These are phyloP conservation scores for Liposcelis brunnea DNA, from an alignment of 2,888 invertebrate genomes.

Conservation along the genomic window DNA sequence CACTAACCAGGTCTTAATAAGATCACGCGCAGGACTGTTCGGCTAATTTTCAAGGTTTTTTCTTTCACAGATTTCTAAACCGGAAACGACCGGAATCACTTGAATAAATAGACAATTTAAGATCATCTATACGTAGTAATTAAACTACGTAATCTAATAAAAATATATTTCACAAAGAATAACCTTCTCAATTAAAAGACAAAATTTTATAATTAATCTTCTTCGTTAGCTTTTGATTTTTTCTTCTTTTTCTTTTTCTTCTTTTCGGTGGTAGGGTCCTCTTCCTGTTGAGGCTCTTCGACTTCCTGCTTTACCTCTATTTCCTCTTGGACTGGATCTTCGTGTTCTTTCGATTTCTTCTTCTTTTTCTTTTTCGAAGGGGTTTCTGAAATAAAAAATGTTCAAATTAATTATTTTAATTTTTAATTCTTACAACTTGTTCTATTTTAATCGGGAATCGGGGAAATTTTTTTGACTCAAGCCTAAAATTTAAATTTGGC, in stretches of 20 bases:
- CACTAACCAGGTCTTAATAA: no score
- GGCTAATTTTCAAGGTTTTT: no score
- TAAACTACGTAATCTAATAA: neutral
- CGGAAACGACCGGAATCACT: no score
- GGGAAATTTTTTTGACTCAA: no score
- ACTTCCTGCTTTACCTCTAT: constrained; percentile 20
- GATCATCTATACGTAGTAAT: neutral
- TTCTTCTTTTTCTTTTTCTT: constrained; percentile 39
- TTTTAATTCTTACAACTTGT: no score
- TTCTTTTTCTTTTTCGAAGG: constrained; percentile 14
- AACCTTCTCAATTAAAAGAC: neutral
- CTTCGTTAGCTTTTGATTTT: constrained; percentile 11
- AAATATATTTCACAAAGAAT: neutral
- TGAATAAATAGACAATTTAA: no score
- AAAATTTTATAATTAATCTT: neutral
- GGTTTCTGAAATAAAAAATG: neutral
- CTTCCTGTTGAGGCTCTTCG: constrained; percentile 21
- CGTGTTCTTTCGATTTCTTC: constrained; percentile 17
- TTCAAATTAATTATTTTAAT: no score
- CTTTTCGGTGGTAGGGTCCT: constrained; percentile 29
- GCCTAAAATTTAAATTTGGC: no score
- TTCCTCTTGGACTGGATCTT: constrained; percentile 17
- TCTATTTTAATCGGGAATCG: no score
- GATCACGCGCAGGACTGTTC: no score
- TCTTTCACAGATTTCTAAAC: no score